phyloP scores from a whole-genome alignment of 2,888 invertebrate species.

The Tortrix viridana region DNA sequence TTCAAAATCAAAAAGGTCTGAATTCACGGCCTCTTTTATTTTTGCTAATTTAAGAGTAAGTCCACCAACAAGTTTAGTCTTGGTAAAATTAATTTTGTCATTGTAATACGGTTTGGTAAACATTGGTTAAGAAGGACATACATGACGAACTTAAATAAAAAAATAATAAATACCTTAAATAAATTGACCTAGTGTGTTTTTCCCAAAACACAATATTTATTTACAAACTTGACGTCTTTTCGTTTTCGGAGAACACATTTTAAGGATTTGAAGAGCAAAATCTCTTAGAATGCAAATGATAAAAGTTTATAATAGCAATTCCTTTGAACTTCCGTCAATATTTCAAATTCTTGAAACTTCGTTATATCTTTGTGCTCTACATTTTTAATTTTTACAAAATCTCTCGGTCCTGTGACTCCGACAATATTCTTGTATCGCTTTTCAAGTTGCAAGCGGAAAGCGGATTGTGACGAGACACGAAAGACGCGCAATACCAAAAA shows the following conservation, averaged over 20 bases:
- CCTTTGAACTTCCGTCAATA: slow-evolving; percentile 26
- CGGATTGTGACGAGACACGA: neutral
- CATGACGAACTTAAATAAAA: too few species aligned
- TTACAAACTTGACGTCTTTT: neutral
- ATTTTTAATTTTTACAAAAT: slow-evolving; percentile 36
- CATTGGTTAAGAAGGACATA: too few species aligned
- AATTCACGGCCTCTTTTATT: too few species aligned
- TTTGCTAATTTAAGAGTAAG: too few species aligned
- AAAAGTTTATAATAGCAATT: slow-evolving; percentile 26
- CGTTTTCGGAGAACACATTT: neutral
- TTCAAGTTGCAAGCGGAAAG: slow-evolving; percentile 12
- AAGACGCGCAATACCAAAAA: too few species aligned
- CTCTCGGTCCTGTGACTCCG: slow-evolving; percentile 29
- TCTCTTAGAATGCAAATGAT: slow-evolving; percentile 17
- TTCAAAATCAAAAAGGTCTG: too few species aligned
- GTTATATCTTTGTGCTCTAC: slow-evolving; percentile 27
- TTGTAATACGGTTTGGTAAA: too few species aligned
- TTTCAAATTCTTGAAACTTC: slow-evolving; percentile 25
- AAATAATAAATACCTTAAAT: too few species aligned
- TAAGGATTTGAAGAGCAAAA: neutral
- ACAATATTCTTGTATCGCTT: slow-evolving; percentile 26
- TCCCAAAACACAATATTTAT: too few species aligned
- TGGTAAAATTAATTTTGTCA: too few species aligned
- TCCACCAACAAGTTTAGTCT: too few species aligned
- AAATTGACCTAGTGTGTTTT: too few species aligned